Conservation (phyloP, 2,113 vertebrate genomes). For the Mustela nigripes region DNA sequence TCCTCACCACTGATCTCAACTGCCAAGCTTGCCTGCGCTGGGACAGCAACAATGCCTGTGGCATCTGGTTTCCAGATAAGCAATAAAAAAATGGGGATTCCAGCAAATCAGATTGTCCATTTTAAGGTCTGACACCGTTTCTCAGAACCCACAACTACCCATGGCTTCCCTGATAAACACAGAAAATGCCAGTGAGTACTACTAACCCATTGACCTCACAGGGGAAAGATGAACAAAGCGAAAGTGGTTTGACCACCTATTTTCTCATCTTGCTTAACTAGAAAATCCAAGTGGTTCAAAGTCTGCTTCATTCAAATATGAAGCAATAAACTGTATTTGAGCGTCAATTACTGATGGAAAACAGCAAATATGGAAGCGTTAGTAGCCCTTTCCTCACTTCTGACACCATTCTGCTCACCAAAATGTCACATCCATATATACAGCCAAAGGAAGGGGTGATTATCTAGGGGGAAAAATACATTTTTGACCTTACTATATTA, state of each 20-base stretch:
- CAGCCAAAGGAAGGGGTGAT: rapidly evolving
- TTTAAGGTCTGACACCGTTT: constrained; percentile 40
- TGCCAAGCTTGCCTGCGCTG: rapidly evolving
- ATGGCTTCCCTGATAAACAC: neutral
- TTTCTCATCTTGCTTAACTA: neutral
- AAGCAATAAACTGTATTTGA: neutral
- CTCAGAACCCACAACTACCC: constrained; percentile 17
- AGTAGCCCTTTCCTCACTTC: rapidly evolving
- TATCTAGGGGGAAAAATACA: neutral
- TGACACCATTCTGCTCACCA: rapidly evolving
- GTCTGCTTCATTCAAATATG: neutral
- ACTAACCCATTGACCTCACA: neutral
- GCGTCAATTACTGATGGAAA: no score
- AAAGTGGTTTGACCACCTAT: neutral
- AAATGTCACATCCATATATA: rapidly evolving
- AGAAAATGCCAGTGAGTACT: neutral
- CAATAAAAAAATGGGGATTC: constrained; percentile 25
- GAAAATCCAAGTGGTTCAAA: neutral
- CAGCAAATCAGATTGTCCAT: constrained; percentile 8
- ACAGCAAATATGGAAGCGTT: neutral
- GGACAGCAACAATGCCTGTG: neutral
- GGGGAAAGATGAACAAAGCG: constrained; percentile 11
- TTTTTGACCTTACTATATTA: neutral
- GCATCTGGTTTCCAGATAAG: constrained; percentile 12
- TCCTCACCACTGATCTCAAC: constrained; percentile 61